These are phyloP conservation scores for Crocallis elinguaria DNA, from an alignment of 2,888 invertebrate genomes.

Conservation along the genomic window DNA sequence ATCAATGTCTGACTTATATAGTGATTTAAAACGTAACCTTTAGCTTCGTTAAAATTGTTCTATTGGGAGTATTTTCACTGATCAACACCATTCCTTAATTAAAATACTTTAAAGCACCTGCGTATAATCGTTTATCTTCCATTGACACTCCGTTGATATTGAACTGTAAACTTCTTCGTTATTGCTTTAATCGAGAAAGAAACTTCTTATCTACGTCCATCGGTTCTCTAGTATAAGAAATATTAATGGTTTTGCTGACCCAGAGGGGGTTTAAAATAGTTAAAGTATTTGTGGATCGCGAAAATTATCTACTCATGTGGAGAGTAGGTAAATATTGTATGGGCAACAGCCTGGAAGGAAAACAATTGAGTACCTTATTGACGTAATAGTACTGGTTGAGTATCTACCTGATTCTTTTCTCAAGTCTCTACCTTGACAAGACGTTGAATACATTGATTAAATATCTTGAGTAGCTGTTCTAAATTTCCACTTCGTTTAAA, in stretches of 20 bases:
- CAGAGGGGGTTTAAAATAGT: not conserved
- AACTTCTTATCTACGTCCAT: conserved; percentile 47
- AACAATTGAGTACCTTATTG: not conserved
- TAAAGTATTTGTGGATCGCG: not conserved
- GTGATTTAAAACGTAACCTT: not conserved
- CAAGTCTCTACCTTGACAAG: no score
- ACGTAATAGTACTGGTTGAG: no score
- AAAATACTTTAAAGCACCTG: conserved; percentile 60
- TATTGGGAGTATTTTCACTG: conserved; percentile 17
- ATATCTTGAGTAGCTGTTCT: not conserved
- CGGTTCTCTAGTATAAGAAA: conserved; percentile 35
- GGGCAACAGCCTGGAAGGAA: not conserved
- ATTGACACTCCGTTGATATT: conserved; percentile 52
- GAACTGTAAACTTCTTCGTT: conserved; percentile 57
- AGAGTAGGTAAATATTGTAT: not conserved
- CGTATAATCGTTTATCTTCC: conserved; percentile 56
- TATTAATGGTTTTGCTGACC: conserved; percentile 14
- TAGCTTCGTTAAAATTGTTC: not conserved
- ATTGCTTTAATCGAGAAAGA: conserved; percentile 50
- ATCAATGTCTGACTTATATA: not conserved
- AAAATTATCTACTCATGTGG: not conserved
- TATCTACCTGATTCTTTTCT: no score
- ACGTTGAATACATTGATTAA: no score
- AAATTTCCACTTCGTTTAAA: not conserved
- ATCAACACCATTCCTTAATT: conserved; percentile 46